Percentiles rank a stretch among this genome's conserved stretches.
Conservation (phyloP, 2,113 vertebrate species). For the Actenoides hombroni region DNA sequence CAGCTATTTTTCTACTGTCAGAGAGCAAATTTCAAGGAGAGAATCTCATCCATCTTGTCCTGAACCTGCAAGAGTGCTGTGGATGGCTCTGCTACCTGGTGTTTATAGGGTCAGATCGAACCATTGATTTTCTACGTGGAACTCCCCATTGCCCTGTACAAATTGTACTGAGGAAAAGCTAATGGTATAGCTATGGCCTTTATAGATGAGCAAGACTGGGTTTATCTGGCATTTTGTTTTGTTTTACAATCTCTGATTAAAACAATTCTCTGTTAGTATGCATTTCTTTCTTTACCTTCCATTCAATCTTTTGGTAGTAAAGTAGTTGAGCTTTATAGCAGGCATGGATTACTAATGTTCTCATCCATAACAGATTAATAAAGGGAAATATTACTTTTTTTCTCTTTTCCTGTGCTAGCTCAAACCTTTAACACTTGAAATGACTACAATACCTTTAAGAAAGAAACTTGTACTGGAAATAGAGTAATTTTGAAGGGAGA, state of each 20-base stretch:
- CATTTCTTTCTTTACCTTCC: not conserved
- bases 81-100: not conserved
- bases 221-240: not conserved
- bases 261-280: not conserved
- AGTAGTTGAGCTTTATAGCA: not conserved
- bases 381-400: not conserved
- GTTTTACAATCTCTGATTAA: not conserved
- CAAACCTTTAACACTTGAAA: not conserved
- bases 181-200: not conserved
- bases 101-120: not conserved
- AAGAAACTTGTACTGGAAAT: not conserved
- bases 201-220: not conserved
- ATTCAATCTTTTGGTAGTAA: not conserved
- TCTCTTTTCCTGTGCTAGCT: not conserved
- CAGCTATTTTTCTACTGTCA: not conserved
- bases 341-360: not conserved
- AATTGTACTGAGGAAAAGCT: not conserved
- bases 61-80: not conserved
- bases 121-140: slow-evolving; percentile 36
- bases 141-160: not conserved
- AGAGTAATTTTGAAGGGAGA: not conserved
- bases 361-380: not conserved
- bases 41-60: not conserved
- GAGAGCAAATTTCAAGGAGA: slow-evolving; percentile 27
- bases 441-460: not conserved